Evolutionary conservation across 1,140 invertebrate genomes (phyloP).

Genomic region (Heliconius eleuchia): DNA sequence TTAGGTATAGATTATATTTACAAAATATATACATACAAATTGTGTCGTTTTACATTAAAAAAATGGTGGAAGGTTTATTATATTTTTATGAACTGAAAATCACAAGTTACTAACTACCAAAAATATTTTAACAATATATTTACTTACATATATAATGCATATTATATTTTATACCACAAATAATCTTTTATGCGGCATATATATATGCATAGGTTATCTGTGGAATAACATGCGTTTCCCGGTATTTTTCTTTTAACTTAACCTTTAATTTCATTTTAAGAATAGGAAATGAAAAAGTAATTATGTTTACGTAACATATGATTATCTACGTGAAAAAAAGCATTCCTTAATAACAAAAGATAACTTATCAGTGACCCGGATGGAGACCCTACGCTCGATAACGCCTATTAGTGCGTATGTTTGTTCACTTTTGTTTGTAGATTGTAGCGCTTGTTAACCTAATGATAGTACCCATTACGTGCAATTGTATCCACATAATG

Average conservation of each 20-base stretch:
- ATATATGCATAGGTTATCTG: too few species aligned
- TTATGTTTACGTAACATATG: not conserved
- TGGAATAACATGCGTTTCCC: too few species aligned
- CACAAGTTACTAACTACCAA: too few species aligned
- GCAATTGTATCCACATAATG: conserved; percentile 7
- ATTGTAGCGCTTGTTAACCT: conserved; percentile 32
- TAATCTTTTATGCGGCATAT: too few species aligned
- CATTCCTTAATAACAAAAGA: conserved; percentile 23
- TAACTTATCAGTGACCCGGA: conserved; percentile 57
- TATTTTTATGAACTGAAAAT: too few species aligned
- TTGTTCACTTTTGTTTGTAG: conserved; percentile 24
- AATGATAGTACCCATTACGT: conserved; percentile 28
- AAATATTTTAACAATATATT: too few species aligned
- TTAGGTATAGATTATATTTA: too few species aligned
- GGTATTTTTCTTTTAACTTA: not conserved
- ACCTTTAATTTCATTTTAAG: not conserved
- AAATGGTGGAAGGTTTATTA: too few species aligned
- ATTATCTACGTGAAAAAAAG: not conserved
- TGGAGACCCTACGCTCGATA: conserved; percentile 47
- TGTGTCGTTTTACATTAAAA: too few species aligned
- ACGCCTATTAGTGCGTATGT: conserved; percentile 44
- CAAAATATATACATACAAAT: too few species aligned
- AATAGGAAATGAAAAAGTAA: not conserved
- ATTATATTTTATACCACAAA: too few species aligned
- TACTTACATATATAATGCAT: too few species aligned